phyloP scores from a whole-genome alignment of 2,113 vertebrate species.

The Stegostoma tigrinum region DNA sequence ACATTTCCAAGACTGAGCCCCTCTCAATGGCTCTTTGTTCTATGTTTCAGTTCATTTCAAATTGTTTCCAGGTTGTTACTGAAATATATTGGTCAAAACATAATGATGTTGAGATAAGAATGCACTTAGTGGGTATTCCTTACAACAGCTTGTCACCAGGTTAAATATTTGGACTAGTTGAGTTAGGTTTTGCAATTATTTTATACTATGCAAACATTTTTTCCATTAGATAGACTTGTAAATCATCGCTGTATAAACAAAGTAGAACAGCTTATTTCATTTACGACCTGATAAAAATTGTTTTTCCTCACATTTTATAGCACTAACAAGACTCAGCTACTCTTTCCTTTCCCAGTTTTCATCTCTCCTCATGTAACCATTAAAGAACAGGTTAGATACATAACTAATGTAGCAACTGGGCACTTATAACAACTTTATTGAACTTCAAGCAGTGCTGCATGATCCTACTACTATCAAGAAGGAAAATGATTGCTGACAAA shows the following conservation, averaged over 20 bases:
- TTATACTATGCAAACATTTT: not conserved
- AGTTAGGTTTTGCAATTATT: not conserved
- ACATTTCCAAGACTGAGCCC: too few species aligned
- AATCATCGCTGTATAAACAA: conserved; percentile 11
- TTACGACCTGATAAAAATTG: not conserved
- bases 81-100: not conserved
- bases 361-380: not conserved
- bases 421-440: not conserved
- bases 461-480: not conserved
- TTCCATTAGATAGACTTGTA: not conserved
- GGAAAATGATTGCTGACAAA: not conserved
- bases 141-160: not conserved
- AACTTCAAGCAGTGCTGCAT: not conserved
- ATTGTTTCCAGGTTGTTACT: not conserved
- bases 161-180: not conserved
- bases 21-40: not conserved
- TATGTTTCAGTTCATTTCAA: not conserved
- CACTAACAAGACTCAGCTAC: not conserved
- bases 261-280: not conserved
- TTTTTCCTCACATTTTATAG: not conserved
- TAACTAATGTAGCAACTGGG: not conserved
- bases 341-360: not conserved
- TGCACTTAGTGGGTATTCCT: not conserved
- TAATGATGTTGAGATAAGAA: conserved; percentile 10
- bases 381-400: not conserved